phyloP scores from a whole-genome alignment of 2,797 vertebrate genomes.

The Tinamus major region DNA sequence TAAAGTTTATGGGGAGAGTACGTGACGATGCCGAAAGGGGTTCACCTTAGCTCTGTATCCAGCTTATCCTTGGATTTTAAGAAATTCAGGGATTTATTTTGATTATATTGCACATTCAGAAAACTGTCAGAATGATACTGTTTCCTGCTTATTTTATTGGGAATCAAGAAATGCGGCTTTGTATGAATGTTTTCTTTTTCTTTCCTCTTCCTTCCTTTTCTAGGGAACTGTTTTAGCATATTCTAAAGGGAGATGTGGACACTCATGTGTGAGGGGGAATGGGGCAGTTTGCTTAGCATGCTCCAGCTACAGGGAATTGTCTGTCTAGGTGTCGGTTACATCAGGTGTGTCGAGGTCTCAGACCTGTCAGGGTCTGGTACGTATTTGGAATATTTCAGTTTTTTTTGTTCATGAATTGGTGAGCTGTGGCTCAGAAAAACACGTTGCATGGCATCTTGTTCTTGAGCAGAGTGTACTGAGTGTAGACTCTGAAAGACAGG shows the following conservation, averaged over 20 bases:
- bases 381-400: not conserved
- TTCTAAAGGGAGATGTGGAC: not conserved
- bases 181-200: not conserved
- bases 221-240: not conserved
- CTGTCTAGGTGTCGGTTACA: not conserved
- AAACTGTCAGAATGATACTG: not conserved
- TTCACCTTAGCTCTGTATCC: not conserved
- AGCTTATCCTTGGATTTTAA: not conserved
- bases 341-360: not conserved
- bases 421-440: not conserved
- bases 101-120: not conserved
- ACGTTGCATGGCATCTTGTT: not conserved
- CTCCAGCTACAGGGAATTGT: not conserved
- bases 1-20: not conserved
- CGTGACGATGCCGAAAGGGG: not conserved
- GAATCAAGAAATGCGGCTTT: not conserved
- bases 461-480: accelerated
- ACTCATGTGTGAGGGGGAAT: not conserved
- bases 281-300: not conserved
- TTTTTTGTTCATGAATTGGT: not conserved
- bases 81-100: not conserved
- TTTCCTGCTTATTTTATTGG: not conserved
- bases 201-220: not conserved
- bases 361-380: not conserved
- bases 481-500: not conserved